Evolutionary conservation across 2,797 vertebrate genomes (phyloP), one percentile per base, ranked within the genome.

Genomic region (Orientallactaga sibirica): DNA sequence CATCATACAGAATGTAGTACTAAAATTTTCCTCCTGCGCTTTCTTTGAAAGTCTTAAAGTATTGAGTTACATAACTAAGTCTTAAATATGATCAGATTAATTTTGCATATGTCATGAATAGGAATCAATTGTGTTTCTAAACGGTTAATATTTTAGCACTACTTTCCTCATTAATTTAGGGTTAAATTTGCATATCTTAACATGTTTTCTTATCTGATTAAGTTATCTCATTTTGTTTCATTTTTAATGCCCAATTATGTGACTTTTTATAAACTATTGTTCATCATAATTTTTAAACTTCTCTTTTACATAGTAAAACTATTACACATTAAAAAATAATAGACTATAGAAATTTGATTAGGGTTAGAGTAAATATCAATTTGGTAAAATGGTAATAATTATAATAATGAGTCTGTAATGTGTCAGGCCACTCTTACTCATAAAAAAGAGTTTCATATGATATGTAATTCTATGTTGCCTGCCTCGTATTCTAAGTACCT

Each of bases 291-390:
- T 90, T 92, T 83, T 8, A 64, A 88, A 84, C 8, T 27, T 24
- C 27, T 19, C 25, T 83, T 84, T 86, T 79, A 67, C 5, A 83
- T 71, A n/a, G 89, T 90, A 80, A 93, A 78, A 58, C 55, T 4
- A 52, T 58, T 16, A 58, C 11, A 58, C 55, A 58, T 58, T 58
- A 58, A 58, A 58, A 58, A 11, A 58, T 16, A 58, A 66, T 62
- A 29, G 86, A 87, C 33, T 71, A 55, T 64, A 86, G 3, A 2
- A 3, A 64, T 75, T 6, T 62, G 73, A 78, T 74, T 88, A 81
- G 73, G 78, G 82, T 77, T 29, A 62, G 12, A 27, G 70, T 73
- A 62, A 75, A 52, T 52, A 64, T 24, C 16, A 75, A 37, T 66
- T 75, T 48, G 5, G 6, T 11, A 86, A 87, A 78, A 74, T 18